Evolutionary conservation across 92 coral and sea anemone species (phyloP), one percentile per base, ranked within the genome.

Genomic region (Micromussa lordhowensis): DNA sequence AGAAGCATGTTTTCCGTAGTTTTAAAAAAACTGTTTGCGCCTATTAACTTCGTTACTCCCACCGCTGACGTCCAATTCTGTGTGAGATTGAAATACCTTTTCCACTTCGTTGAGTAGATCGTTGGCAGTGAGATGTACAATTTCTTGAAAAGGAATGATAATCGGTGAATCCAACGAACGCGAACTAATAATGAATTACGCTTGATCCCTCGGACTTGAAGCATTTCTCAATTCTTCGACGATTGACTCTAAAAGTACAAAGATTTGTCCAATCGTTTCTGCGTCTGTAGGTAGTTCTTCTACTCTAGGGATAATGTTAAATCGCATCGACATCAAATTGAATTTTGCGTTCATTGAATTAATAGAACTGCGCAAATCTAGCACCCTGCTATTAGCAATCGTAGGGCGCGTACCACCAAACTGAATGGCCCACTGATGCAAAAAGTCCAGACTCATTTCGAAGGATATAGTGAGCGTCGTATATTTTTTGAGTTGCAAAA

Each of bases 331-430:
- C 13, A 72, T 6, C 77, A 72, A 72, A 18, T 72, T 72, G 2
- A 72, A 72, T 72, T 18, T 72, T 11, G 51, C 28, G n/a, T 72
- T 72, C 51, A 72, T 2, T 6, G 48, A 32, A 34, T 72, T 16
- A 16, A 72, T 4, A 6, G 77, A 72, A 3, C 77, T 49, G 9
- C 77, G 77, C 26, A 72, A 72, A 4, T 72, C 77, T 6, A 72
- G n/a, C 24, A 72, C 77, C 51, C 26, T 16, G 12, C 77, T 72
- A 72, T 72, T 72, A 2, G 51, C 51, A 72, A 72, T 35, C 0
- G 77, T 72, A 15, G 77, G 53, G 49, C 77, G 77, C 28, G 28
- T 34, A 34, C 77, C 77, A 5, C 77, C 77, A 35, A 72, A 72
- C 12, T 72, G 77, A 17, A 34, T 72, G 24, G 77, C 77, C 77